Percentiles rank a stretch among this genome's conserved stretches.
These are phyloP conservation scores for Tupaia tana DNA, from an alignment of 2,113 vertebrate genomes.

Conservation along the genomic window DNA sequence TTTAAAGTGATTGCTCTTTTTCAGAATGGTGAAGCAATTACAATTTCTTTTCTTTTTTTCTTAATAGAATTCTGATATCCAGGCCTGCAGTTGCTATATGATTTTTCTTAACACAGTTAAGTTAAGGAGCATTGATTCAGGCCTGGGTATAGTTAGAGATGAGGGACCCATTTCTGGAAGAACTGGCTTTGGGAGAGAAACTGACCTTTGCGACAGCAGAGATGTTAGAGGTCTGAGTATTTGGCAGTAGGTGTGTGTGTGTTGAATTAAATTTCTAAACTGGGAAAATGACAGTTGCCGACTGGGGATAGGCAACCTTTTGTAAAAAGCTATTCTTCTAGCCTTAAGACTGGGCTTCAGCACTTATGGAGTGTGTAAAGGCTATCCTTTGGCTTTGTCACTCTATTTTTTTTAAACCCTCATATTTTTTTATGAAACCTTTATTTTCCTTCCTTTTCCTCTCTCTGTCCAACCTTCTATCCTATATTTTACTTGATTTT, in stretches of 20 bases:
- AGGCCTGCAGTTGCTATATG: neutral
- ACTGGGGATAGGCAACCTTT: neutral
- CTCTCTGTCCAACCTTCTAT: neutral
- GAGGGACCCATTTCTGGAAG: neutral
- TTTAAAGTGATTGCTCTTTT: neutral
- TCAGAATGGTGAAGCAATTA: neutral
- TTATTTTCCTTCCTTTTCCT: neutral
- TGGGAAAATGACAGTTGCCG: neutral
- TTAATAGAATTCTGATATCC: neutral
- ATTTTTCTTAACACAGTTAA: slow-evolving; percentile 38
- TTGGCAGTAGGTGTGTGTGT: neutral
- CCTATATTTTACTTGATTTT: neutral
- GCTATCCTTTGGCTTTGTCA: neutral
- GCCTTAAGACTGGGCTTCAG: neutral
- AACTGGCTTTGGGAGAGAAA: neutral
- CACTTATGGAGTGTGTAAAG: neutral
- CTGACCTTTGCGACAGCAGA: neutral
- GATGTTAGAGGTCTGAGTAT: neutral
- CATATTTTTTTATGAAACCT: neutral
- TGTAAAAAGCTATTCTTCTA: neutral
- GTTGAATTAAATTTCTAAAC: neutral
- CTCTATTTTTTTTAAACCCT: too few species aligned
- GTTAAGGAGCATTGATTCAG: neutral
- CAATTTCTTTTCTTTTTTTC: neutral
- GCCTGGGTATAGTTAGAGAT: neutral